Evolutionary conservation across 1,140 invertebrate genomes (phyloP), one percentile per base, ranked within the genome.

Genomic region (Macrocentrus cingulum): DNA sequence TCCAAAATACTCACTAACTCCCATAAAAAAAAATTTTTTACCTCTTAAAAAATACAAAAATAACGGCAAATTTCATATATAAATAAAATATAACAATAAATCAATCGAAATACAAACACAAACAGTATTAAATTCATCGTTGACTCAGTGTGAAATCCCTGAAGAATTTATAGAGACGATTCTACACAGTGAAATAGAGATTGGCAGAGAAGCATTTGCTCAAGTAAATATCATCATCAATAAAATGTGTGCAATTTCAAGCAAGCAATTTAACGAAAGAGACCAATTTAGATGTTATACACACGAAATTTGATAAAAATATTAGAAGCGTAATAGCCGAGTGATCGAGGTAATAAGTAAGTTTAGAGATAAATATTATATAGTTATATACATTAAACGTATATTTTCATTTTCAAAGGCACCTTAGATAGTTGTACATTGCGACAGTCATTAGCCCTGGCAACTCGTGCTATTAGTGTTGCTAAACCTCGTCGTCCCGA

Each of bases 361-460:
- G n/a, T n/a, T n/a, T n/a, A n/a, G n/a, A n/a, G n/a, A n/a, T n/a
- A n/a, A n/a, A n/a, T n/a, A 36, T 1, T 25, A 25, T 11, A 49
- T 32, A 52, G 1, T 6, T 2, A 15, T 53, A 59, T 23, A 48
- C 56, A 48, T 59, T n/a, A n/a, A n/a, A n/a, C n/a, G n/a, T n/a
- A n/a, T n/a, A n/a, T n/a, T n/a, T n/a, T 50, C 18, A 3, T 41
- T 57, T 57, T 70, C 66, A 71, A 71, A 74, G 71, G 67, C 71
- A 72, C 69, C 70, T 74, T 74, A 74, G 65, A 70, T 70, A 73
- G 66, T 15, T 51, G 20, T 50, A 41, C 59, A 55, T 72, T 71
- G 66, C 68, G 68, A 72, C 68, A 71, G 60, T 67, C 70, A 70
- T 71, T 74, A 69, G 59, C 67, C 65, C 66, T 70, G 67, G 61